These are phyloP conservation scores for Cyanoliseus patagonus DNA, from an alignment of 2,113 vertebrate genomes.

Conservation along the genomic window DNA sequence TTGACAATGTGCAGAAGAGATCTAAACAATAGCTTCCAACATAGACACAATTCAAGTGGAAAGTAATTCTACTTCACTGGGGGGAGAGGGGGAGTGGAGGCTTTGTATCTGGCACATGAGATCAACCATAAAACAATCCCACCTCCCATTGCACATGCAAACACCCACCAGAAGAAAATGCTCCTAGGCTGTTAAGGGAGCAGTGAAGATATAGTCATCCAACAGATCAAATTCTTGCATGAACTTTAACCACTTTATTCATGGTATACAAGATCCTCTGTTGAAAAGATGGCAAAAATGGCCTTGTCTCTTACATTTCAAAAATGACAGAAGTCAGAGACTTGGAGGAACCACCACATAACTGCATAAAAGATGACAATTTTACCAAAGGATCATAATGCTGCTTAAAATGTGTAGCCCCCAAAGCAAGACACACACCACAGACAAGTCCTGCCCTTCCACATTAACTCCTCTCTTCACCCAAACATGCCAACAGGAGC, in stretches of 20 bases:
- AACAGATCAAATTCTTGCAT: neutral
- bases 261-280: neutral
- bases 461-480: neutral
- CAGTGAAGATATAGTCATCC: neutral
- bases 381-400: neutral
- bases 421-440: neutral
- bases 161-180: neutral
- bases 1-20: conserved; percentile 16
- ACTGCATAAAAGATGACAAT: neutral
- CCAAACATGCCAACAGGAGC: neutral
- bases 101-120: neutral
- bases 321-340: neutral
- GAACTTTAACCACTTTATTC: neutral
- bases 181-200: neutral
- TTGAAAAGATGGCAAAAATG: neutral
- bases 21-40: neutral
- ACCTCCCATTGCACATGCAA: neutral
- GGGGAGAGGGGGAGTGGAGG: neutral
- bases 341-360: neutral
- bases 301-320: neutral
- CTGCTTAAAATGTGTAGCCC: neutral
- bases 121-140: neutral
- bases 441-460: neutral
- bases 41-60: neutral
- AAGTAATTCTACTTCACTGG: neutral